Conservation (phyloP, 1,140 invertebrate species). For the Gonioctena quinquepunctata region DNA sequence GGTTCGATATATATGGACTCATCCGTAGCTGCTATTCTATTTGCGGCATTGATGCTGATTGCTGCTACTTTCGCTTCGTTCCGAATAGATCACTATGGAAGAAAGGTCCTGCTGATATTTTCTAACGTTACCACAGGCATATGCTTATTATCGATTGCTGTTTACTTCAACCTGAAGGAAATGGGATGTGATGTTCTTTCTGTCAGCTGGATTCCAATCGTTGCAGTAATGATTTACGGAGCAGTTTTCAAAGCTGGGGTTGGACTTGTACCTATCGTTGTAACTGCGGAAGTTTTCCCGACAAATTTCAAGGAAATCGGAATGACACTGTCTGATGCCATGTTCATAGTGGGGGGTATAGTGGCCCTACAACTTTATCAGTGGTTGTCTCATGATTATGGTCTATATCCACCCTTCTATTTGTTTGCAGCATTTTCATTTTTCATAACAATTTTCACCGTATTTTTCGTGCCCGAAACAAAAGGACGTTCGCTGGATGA, state of each 20-base stretch:
- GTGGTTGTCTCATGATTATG: constrained; percentile 58
- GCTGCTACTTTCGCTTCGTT: constrained; percentile 32
- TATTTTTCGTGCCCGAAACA: constrained; percentile 73
- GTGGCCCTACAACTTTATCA: constrained; percentile 69
- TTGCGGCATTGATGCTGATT: constrained; percentile 41
- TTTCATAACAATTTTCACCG: constrained; percentile 64
- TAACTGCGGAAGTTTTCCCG: constrained; percentile 65
- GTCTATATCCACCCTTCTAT: constrained; percentile 65
- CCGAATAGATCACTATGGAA: constrained; percentile 44
- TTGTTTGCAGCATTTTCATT: constrained; percentile 66
- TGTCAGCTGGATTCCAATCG: constrained; percentile 40
- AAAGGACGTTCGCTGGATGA: constrained; percentile 77
- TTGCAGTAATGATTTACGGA: constrained; percentile 40
- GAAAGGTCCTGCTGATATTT: constrained; percentile 38
- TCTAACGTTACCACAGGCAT: constrained; percentile 38
- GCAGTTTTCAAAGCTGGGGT: constrained; percentile 39
- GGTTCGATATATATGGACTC: constrained; percentile 33
- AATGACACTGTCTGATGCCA: constrained; percentile 46
- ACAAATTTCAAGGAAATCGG: constrained; percentile 61
- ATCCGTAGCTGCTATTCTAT: constrained; percentile 39
- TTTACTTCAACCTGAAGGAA: constrained; percentile 46
- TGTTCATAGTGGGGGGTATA: constrained; percentile 59
- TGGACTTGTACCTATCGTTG: constrained; percentile 69
- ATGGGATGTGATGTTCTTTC: constrained; percentile 20
- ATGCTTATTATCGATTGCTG: constrained; percentile 35